Conservation (phyloP, 1,140 invertebrate genomes). For the Theocolax elegans region DNA sequence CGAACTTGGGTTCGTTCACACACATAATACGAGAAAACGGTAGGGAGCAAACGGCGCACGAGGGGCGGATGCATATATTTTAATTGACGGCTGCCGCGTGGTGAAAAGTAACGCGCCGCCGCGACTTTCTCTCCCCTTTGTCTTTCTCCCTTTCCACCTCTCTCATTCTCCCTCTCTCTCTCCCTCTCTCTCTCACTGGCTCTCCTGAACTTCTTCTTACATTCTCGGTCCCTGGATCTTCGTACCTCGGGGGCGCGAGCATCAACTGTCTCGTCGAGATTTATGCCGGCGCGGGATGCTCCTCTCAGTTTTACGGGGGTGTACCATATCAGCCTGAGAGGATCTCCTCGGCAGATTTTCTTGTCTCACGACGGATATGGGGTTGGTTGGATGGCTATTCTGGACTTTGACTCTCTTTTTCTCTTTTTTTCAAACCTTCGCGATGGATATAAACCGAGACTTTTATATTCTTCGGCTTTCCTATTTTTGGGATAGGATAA, state of each 20-base stretch:
- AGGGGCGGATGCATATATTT: slow-evolving; percentile 27
- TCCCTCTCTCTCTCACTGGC: neutral
- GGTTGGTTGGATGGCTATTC: too few relatives aligned
- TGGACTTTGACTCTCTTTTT: too few relatives aligned
- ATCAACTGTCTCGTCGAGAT: slow-evolving; percentile 55
- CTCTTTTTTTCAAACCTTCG: too few relatives aligned
- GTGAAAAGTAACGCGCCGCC: slow-evolving; percentile 32
- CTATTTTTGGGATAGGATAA: too few relatives aligned
- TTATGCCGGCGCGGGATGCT: slow-evolving; percentile 11
- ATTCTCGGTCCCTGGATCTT: slow-evolving; percentile 1
- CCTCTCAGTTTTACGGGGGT: slow-evolving; percentile 23
- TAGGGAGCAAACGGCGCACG: slow-evolving; percentile 2
- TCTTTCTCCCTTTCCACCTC: too few relatives aligned
- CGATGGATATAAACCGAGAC: too few relatives aligned
- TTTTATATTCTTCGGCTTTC: too few relatives aligned
- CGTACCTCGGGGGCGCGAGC: slow-evolving; percentile 34
- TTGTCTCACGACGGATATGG: too few relatives aligned
- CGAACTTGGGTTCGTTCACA: neutral
- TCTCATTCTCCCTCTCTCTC: neutral
- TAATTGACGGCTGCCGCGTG: slow-evolving; percentile 36
- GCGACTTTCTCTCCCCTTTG: neutral
- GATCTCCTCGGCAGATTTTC: too few relatives aligned
- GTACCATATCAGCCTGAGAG: too few relatives aligned
- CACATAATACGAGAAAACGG: neutral
- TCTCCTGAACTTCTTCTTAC: neutral